Percentiles rank a stretch among this genome's conserved stretches.
Conservation (phyloP, 2,888 invertebrate genomes). For the Eupithecia exiguata region DNA sequence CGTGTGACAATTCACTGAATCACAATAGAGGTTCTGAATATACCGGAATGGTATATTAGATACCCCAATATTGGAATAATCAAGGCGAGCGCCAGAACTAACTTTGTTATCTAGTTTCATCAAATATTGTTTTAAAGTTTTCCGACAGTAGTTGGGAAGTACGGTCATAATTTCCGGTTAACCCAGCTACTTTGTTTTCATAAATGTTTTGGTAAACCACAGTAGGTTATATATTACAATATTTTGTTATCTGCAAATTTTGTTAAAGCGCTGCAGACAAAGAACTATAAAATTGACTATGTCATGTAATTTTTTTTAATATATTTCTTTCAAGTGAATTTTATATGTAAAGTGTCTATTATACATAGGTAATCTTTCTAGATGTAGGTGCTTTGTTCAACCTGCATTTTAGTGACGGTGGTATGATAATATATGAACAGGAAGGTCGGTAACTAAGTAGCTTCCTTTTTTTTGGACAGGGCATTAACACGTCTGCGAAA, state of each 20-base stretch:
- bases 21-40: not conserved
- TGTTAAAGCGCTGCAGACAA: too few relatives aligned
- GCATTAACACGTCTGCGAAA: not conserved
- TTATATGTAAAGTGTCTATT: too few relatives aligned
- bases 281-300: too few relatives aligned
- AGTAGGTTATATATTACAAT: not conserved
- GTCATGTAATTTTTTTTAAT: too few relatives aligned
- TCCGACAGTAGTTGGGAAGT: not conserved
- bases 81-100: slow-evolving; percentile 3
- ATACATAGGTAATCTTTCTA: not conserved
- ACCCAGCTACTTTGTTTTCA: slow-evolving; percentile 10
- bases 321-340: too few relatives aligned
- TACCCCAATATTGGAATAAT: slow-evolving; percentile 13
- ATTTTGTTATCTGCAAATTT: not conserved
- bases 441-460: not conserved
- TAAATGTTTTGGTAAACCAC: not conserved
- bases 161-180: slow-evolving; percentile 11
- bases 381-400: not conserved
- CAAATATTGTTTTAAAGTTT: slow-evolving; percentile 21
- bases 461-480: not conserved
- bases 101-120: slow-evolving; percentile 19
- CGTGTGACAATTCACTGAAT: not conserved
- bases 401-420: not conserved
- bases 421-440: not conserved
- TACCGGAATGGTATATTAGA: not conserved